Evolutionary conservation across 2,888 invertebrate species (phyloP).

Genomic region (Malachius bipustulatus): DNA sequence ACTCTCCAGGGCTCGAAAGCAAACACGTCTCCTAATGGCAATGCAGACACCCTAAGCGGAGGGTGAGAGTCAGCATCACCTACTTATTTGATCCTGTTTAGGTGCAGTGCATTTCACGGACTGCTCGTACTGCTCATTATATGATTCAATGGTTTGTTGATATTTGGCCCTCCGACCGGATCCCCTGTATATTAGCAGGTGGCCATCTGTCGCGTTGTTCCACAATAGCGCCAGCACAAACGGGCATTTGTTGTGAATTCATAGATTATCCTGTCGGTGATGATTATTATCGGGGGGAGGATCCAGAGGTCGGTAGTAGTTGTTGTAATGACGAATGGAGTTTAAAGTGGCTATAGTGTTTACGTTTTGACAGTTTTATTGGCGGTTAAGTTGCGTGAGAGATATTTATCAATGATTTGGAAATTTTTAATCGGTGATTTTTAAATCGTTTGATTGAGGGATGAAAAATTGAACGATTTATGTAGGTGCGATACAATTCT

Average conservation of each 20-base stretch:
- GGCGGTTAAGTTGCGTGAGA: conserved; percentile 11
- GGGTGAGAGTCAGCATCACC: no score
- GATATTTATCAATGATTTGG: conserved; percentile 13
- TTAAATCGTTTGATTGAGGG: no score
- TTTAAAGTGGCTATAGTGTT: conserved; percentile 13
- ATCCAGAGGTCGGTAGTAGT: no score
- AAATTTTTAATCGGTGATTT: conserved; percentile 5
- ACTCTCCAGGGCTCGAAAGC: no score
- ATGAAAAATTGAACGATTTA: no score
- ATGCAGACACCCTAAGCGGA: no score
- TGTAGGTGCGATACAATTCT: no score
- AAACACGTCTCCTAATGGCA: no score
- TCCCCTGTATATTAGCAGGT: not conserved
- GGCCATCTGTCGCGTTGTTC: not conserved
- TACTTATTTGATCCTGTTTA: conserved; percentile 1
- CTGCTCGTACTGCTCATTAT: no score
- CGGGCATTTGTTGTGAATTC: not conserved
- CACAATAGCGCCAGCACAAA: not conserved
- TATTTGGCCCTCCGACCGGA: not conserved
- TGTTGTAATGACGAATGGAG: conserved; percentile 17
- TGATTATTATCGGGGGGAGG: not conserved
- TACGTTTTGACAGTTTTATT: conserved; percentile 11
- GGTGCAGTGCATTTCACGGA: not conserved
- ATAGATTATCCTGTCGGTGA: not conserved
- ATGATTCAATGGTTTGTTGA: conserved; percentile 3